phyloP scores from a whole-genome alignment of 2,888 invertebrate species.

The Spodoptera littoralis region DNA sequence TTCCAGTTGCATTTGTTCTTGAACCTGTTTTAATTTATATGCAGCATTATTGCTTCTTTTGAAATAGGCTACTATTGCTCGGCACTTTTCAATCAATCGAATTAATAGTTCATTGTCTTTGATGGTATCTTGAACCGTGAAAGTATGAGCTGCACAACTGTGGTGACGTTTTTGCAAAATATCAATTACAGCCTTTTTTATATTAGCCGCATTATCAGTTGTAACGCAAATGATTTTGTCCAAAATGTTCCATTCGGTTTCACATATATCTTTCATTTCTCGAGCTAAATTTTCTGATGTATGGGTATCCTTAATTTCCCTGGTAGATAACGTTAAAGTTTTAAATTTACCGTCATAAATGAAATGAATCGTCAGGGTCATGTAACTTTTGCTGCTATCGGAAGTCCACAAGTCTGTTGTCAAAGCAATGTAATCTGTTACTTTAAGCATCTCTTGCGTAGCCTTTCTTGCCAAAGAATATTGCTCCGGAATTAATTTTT shows the following conservation, averaged over 20 bases:
- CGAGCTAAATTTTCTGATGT: conserved; percentile 30
- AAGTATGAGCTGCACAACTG: conserved; percentile 31
- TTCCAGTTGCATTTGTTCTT: conserved; percentile 16
- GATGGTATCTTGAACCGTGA: conserved; percentile 12
- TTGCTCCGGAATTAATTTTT: conserved; percentile 31
- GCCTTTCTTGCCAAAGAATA: conserved; percentile 34
- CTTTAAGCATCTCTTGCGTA: conserved; percentile 24
- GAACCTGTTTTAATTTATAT: conserved; percentile 14
- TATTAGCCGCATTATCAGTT: conserved; percentile 12
- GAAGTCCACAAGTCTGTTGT: conserved; percentile 35
- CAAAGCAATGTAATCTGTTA: conserved; percentile 28
- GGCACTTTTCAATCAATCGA: conserved; percentile 28
- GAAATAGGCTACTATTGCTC: conserved; percentile 34
- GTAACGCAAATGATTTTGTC: conserved; percentile 7
- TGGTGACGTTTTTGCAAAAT: conserved; percentile 36
- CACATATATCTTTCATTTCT: conserved; percentile 32
- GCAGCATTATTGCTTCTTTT: conserved; percentile 31
- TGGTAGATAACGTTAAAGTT: conserved; percentile 26
- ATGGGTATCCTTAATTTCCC: conserved; percentile 16
- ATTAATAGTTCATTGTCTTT: conserved; percentile 17
- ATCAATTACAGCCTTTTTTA: conserved; percentile 30
- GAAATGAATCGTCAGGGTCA: conserved; percentile 24
- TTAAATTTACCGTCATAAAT: conserved; percentile 25
- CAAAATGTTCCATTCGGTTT: conserved; percentile 18
- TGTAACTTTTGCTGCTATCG: conserved; percentile 20